These are phyloP conservation scores for Drosophila tanythrix DNA, from an alignment of 2,888 invertebrate genomes.

Conservation along the genomic window DNA sequence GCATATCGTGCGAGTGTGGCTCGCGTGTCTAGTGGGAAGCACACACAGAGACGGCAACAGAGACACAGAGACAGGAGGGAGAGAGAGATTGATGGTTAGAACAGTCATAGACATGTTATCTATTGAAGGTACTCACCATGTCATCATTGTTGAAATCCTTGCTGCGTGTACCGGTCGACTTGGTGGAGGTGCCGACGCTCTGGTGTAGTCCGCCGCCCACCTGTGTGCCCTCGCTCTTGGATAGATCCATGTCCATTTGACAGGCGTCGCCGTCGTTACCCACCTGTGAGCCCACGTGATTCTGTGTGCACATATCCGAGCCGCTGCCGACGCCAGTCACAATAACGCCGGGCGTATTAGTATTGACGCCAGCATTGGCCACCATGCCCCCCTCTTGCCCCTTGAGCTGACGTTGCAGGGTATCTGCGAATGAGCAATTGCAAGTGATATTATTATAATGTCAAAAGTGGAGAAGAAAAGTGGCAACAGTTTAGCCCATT, in stretches of 20 bases:
- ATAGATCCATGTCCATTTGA: conserved; percentile 87
- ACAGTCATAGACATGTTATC: conserved; percentile 9
- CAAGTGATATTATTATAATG: neutral
- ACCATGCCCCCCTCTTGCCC: conserved; percentile 87
- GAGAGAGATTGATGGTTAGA: conserved; percentile 13
- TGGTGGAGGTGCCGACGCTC: conserved; percentile 87
- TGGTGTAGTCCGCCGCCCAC: conserved; percentile 90
- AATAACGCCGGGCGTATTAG: conserved; percentile 72
- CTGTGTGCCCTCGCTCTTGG: conserved; percentile 93
- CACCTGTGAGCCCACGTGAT: conserved; percentile 88
- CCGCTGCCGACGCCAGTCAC: conserved; percentile 73
- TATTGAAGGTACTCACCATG: conserved; percentile 85
- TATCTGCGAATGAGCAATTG: conserved; percentile 72
- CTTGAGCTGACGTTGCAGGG: conserved; percentile 88
- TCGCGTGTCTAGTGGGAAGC: conserved; percentile 86
- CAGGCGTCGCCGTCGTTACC: conserved; percentile 85
- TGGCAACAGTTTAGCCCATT: neutral
- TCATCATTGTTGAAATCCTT: conserved; percentile 88
- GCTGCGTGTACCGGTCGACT: conserved; percentile 87
- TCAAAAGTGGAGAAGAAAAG: neutral
- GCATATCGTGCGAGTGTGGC: conserved; percentile 88
- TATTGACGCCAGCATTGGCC: conserved; percentile 72
- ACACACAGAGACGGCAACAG: neutral
- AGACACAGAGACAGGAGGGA: neutral
- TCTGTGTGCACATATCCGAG: conserved; percentile 89